phyloP scores from a whole-genome alignment of 2,797 vertebrate genomes.

The Poecilia picta region DNA sequence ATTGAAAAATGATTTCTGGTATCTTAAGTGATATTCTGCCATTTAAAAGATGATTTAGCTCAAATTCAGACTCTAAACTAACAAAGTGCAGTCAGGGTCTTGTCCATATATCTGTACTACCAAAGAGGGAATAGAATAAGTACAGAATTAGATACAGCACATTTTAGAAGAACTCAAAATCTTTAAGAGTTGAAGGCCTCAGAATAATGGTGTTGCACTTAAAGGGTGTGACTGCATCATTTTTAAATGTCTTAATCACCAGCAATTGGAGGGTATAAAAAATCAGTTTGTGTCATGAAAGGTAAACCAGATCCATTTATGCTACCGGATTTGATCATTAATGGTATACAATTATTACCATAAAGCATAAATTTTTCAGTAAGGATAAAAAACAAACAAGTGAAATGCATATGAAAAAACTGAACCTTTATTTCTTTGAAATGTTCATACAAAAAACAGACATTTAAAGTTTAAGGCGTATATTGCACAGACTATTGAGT shows the following conservation, averaged over 20 bases:
- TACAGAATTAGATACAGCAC: background rate
- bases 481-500: slow-evolving; percentile 86
- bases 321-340: too few species aligned
- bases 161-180: background rate
- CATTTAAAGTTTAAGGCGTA: slow-evolving; percentile 84
- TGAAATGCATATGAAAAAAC: slow-evolving; percentile 55
- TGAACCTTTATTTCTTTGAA: slow-evolving; percentile 84
- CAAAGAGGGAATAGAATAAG: background rate
- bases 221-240: background rate
- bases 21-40: background rate
- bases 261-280: background rate
- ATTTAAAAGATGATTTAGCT: background rate
- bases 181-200: background rate
- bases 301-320: too few species aligned
- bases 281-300: too few species aligned
- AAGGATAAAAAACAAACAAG: background rate
- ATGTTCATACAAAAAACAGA: slow-evolving; percentile 81
- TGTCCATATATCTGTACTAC: too few species aligned
- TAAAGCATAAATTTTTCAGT: background rate
- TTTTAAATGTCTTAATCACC: background rate
- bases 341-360: background rate
- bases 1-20: background rate
- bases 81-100: too few species aligned
- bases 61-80: background rate
- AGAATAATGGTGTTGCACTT: background rate